Conservation (phyloP, 2,113 vertebrate genomes). For the Carassius auratus region DNA sequence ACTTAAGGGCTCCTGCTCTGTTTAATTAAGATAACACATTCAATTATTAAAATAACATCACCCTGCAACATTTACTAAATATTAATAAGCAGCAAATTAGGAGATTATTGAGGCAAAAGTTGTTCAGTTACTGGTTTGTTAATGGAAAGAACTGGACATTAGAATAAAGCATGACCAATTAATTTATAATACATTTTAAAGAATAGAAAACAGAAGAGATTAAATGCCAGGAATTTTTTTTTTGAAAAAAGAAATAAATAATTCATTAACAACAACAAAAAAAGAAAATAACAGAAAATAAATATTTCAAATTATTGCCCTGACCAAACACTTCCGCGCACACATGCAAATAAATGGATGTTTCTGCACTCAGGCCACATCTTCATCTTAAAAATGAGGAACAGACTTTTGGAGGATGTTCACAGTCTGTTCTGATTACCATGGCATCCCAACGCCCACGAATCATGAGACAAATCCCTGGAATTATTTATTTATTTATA, state of each 20-base stretch:
- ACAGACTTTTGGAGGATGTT: not conserved
- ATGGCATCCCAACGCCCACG: not conserved
- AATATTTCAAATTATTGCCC: not conserved
- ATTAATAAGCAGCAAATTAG: too few species aligned
- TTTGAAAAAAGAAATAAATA: too few species aligned
- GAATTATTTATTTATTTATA: not conserved
- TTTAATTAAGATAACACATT: not conserved
- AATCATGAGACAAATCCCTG: not conserved
- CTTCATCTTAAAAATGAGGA: not conserved
- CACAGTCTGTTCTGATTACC: constrained; percentile 4
- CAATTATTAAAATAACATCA: too few species aligned
- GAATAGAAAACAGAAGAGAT: not conserved
- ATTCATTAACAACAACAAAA: too few species aligned
- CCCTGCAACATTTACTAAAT: too few species aligned
- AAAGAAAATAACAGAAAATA: not conserved
- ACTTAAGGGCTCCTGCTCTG: not conserved
- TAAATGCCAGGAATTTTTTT: not conserved
- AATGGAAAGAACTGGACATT: too few species aligned
- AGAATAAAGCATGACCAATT: too few species aligned
- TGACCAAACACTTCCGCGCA: not conserved
- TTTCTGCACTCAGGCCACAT: not conserved
- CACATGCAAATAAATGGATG: not conserved
- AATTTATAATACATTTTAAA: not conserved
- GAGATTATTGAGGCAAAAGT: too few species aligned
- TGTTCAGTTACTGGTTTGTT: too few species aligned